A percentile compares a stretch with the other conserved stretches of the same genome.
phyloP scores from a whole-genome alignment of 2,888 invertebrate species.

The Neocrepidodera transversa region DNA sequence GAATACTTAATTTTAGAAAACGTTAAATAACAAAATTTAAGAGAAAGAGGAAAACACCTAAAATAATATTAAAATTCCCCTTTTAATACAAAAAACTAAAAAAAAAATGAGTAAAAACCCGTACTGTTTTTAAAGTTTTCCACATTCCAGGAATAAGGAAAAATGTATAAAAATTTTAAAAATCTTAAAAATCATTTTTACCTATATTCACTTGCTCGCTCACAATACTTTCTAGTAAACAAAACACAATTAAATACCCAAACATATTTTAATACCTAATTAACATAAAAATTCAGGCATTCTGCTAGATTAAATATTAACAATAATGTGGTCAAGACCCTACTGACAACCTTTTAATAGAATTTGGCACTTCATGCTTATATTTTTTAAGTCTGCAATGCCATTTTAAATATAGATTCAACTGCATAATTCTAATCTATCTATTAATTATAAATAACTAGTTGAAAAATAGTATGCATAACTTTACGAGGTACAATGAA shows the following conservation, averaged over 20 bases:
- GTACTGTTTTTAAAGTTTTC: too few species aligned
- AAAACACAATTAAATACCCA: background rate
- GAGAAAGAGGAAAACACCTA: too few species aligned
- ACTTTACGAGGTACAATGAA: background rate
- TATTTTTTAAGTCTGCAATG: background rate
- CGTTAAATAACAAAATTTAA: too few species aligned
- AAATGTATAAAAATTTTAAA: too few species aligned
- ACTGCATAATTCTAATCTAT: background rate
- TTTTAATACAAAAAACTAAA: too few species aligned
- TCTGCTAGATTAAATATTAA: too few species aligned
- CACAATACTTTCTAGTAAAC: background rate
- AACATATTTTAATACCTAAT: background rate
- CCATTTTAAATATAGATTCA: background rate
- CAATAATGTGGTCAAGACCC: too few species aligned
- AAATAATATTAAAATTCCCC: too few species aligned
- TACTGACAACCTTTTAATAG: background rate
- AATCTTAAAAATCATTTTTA: too few species aligned
- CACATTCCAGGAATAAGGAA: too few species aligned
- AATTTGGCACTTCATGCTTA: background rate
- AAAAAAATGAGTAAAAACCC: too few species aligned
- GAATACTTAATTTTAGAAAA: too few species aligned
- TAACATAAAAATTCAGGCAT: background rate
- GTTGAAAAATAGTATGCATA: background rate
- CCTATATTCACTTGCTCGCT: constrained; percentile 22
- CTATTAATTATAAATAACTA: background rate